Evolutionary conservation across 2,888 invertebrate species (phyloP).

Genomic region (Drosophila pseudotakahashii): DNA sequence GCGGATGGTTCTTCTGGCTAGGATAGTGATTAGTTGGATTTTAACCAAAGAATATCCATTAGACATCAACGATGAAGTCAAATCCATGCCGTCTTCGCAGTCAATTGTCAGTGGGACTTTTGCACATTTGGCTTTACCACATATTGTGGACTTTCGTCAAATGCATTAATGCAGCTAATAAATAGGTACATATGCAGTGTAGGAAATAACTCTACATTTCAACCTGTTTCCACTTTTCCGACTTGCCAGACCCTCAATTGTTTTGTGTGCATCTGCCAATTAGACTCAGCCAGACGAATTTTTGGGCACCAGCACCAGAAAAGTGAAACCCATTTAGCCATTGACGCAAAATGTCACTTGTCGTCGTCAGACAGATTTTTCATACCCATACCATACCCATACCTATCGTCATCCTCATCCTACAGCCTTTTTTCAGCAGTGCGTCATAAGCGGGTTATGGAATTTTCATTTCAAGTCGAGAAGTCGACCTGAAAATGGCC

Average conservation of each 20-base stretch:
- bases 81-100: background rate
- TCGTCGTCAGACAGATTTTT: conserved; percentile 47
- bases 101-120: background rate
- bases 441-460: conserved; percentile 72
- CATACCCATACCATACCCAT: conserved; percentile 1
- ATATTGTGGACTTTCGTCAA: background rate
- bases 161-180: background rate
- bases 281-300: conserved; percentile 43
- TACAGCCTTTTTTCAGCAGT: conserved; percentile 34
- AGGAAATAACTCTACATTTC: conserved; percentile 9
- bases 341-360: conserved; percentile 51
- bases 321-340: conserved; percentile 45
- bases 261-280: conserved; percentile 57
- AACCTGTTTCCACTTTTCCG: conserved; percentile 21
- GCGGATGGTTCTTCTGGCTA: conserved; percentile 1
- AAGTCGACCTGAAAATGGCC: conserved; percentile 13
- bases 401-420: conserved; percentile 3
- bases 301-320: conserved; percentile 9
- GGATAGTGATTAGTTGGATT: conserved; percentile 25
- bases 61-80: conserved; percentile 9
- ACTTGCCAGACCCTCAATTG: conserved; percentile 4
- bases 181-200: background rate
- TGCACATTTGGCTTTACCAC: background rate
- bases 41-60: conserved; percentile 25
- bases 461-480: conserved; percentile 51